These are phyloP conservation scores for Macrophya annulata DNA, from an alignment of 2,888 invertebrate genomes.

Conservation along the genomic window DNA sequence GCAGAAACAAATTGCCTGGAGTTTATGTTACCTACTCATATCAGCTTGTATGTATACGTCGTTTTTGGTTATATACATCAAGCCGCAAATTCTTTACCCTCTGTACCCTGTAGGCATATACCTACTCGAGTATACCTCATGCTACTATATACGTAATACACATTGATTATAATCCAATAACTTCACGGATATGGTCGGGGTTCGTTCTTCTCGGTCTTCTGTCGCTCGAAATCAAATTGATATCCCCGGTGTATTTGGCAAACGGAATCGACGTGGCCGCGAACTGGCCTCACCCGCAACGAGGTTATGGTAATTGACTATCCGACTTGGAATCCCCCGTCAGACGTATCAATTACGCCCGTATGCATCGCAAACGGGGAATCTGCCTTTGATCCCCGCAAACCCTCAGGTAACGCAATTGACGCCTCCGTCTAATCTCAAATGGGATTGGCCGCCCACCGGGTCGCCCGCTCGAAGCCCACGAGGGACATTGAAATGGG, in stretches of 20 bases:
- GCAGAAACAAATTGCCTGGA: conserved; percentile 16
- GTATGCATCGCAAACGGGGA: conserved; percentile 74
- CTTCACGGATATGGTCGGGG: conserved; percentile 30
- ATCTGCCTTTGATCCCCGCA: conserved; percentile 77
- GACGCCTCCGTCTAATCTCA: conserved; percentile 75
- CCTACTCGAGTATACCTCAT: conserved; percentile 42
- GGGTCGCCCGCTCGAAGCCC: conserved; percentile 38
- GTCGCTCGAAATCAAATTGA: conserved; percentile 67
- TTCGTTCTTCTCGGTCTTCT: conserved; percentile 49
- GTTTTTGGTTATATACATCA: not conserved
- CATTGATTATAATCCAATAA: conserved; percentile 55
- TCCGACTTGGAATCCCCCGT: conserved; percentile 77
- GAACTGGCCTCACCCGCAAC: conserved; percentile 68
- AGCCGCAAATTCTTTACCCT: not conserved
- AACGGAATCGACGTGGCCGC: conserved; percentile 66
- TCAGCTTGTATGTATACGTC: not conserved
- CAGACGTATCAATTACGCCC: conserved; percentile 77
- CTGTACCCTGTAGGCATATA: conserved; percentile 22
- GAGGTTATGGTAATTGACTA: conserved; percentile 79
- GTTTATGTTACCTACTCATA: not conserved
- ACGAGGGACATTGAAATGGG: conserved; percentile 54
- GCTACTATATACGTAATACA: conserved; percentile 24
- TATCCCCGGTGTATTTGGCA: conserved; percentile 66
- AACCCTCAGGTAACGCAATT: conserved; percentile 76
- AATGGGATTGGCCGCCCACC: conserved; percentile 70